A percentile compares a stretch with the other conserved stretches of the same genome.
Conservation (phyloP, 2,113 vertebrate genomes). For the Okapia johnstoni region DNA sequence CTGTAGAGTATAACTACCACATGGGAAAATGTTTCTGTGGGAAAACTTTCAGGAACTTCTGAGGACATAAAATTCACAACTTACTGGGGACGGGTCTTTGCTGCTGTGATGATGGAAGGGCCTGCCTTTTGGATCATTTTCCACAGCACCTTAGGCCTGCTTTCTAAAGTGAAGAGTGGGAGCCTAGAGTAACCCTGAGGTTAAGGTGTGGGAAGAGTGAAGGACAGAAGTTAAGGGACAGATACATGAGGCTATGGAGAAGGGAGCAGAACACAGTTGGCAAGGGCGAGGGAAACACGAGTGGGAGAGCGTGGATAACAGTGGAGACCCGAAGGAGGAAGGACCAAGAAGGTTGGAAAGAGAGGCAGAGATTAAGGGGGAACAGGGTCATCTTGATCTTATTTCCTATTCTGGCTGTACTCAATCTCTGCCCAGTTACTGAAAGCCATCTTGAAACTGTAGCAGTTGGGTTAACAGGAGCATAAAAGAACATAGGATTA, state of each 20-base stretch:
- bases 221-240: neutral
- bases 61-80: conserved; percentile 19
- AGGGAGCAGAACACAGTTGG: neutral
- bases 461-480: too few species aligned
- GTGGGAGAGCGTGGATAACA: neutral
- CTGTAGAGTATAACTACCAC: neutral
- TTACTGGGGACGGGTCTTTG: neutral
- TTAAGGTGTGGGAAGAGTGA: neutral
- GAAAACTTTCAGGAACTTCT: conserved; percentile 22
- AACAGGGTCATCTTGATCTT: neutral
- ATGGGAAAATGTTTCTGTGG: neutral
- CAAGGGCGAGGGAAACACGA: neutral
- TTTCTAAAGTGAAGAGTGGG: neutral
- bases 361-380: neutral
- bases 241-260: too few species aligned
- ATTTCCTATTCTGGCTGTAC: neutral
- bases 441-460: neutral
- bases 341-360: neutral
- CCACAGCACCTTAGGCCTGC: neutral
- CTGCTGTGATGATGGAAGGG: neutral
- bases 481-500: neutral
- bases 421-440: neutral
- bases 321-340: neutral
- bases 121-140: neutral
- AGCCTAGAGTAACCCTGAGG: neutral